phyloP scores from a whole-genome alignment of 2,797 vertebrate genomes.

The Poliocrania exsul region DNA sequence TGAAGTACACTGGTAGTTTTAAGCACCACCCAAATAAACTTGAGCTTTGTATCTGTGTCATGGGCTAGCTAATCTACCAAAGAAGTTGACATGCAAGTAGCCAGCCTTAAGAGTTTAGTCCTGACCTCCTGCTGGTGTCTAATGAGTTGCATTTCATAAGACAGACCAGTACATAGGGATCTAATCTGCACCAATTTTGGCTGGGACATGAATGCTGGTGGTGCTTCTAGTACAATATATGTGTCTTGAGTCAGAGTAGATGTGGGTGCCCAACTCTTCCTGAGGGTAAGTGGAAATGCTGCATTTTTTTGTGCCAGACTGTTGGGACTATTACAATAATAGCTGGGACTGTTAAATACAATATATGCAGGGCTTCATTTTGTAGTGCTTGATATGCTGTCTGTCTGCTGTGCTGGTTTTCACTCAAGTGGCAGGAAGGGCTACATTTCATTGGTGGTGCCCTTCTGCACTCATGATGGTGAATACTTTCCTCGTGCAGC shows the following conservation, averaged over 20 bases:
- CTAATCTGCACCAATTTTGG: not conserved
- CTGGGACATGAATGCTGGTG: not conserved
- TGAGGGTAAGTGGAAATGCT: not conserved
- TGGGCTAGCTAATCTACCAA: not conserved
- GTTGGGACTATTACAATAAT: not conserved
- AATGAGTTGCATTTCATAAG: not conserved
- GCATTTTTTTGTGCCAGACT: not conserved
- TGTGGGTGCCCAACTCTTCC: not conserved
- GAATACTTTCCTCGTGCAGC: not conserved
- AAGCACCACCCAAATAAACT: not conserved
- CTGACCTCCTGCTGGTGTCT: not conserved
- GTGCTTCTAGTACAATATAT: not conserved
- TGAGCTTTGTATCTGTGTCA: not conserved
- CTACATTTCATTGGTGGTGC: not conserved
- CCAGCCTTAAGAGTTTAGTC: not conserved
- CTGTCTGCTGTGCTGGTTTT: not conserved
- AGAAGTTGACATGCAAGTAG: not conserved
- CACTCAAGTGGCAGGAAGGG: not conserved
- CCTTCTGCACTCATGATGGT: not conserved
- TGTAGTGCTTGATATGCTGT: not conserved
- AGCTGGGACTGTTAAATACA: not conserved
- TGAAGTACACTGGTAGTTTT: not conserved
- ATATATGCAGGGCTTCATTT: not conserved
- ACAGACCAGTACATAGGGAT: not conserved
- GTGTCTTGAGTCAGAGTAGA: not conserved